These are phyloP conservation scores for Saiga tatarica DNA, from an alignment of 2,113 vertebrate genomes.

Conservation along the genomic window DNA sequence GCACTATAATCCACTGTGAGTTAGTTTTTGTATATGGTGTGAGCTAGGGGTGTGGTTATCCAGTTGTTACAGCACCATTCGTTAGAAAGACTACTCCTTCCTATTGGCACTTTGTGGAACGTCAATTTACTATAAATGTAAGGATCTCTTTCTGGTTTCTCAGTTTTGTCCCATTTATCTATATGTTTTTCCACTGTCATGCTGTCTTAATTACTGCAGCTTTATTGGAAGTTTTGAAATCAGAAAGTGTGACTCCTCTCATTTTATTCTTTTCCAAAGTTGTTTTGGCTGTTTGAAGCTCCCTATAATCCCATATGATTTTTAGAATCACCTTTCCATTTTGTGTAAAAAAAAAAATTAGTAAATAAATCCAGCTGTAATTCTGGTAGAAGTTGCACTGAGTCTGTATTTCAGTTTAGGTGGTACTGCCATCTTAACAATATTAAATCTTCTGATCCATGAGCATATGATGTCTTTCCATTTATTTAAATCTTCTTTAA, in stretches of 20 bases:
- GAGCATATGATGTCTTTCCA: not conserved
- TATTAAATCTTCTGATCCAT: conserved; percentile 1
- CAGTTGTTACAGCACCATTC: not conserved
- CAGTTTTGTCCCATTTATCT: not conserved
- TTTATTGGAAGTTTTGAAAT: not conserved
- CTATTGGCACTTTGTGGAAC: not conserved
- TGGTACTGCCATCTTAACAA: not conserved
- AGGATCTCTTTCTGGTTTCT: not conserved
- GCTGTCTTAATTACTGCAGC: not conserved
- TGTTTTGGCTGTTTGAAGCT: not conserved
- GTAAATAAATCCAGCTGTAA: not conserved
- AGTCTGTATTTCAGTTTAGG: not conserved
- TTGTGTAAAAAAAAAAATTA: not conserved
- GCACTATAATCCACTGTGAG: not conserved
- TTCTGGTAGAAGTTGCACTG: not conserved
- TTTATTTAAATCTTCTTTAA: not conserved
- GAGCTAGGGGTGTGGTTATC: not conserved
- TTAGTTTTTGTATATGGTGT: not conserved
- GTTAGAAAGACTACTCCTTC: not conserved
- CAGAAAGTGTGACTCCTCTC: not conserved
- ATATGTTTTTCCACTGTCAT: not conserved
- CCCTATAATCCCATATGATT: not conserved
- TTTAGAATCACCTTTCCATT: not conserved
- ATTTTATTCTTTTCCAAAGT: not conserved
- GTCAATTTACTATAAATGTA: not conserved